These are phyloP conservation scores for Crocallis elinguaria DNA, from an alignment of 2,888 invertebrate genomes.

Conservation along the genomic window DNA sequence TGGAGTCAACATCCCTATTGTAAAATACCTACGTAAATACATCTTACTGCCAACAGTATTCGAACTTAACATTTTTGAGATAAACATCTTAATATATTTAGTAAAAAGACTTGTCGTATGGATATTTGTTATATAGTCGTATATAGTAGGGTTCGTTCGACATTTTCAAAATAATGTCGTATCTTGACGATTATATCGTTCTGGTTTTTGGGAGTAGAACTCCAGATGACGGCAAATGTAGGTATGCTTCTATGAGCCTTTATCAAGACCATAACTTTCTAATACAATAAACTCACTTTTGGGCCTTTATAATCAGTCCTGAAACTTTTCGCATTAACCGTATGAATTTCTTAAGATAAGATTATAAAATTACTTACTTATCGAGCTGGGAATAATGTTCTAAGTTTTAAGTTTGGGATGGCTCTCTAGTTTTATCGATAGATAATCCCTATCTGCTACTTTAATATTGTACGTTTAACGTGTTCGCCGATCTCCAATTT, in stretches of 20 bases:
- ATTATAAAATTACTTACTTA: conserved; percentile 25
- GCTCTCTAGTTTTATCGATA: neutral
- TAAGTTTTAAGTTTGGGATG: neutral
- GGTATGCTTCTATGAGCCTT: conserved; percentile 41
- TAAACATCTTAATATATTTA: too few species aligned
- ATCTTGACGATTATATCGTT: too few species aligned
- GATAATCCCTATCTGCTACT: conserved; percentile 6
- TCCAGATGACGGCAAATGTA: conserved; percentile 31
- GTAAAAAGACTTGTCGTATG: too few species aligned
- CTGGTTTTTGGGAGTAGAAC: too few species aligned
- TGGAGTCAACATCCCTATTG: too few species aligned
- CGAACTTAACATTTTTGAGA: too few species aligned
- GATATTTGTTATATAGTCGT: too few species aligned
- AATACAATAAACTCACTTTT: conserved; percentile 55
- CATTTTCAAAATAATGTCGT: too few species aligned
- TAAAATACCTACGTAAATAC: too few species aligned
- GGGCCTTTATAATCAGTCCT: conserved; percentile 52
- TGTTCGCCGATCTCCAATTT: neutral
- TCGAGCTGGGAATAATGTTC: conserved; percentile 8
- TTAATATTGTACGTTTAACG: neutral
- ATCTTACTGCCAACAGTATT: too few species aligned
- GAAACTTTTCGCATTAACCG: conserved; percentile 39
- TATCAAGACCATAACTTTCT: conserved; percentile 50
- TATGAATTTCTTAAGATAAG: conserved; percentile 27
- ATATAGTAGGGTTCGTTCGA: too few species aligned